A percentile compares a stretch with the other conserved stretches of the same genome.
phyloP scores from a whole-genome alignment of 2,797 vertebrate species.

The Sebastes goodei region DNA sequence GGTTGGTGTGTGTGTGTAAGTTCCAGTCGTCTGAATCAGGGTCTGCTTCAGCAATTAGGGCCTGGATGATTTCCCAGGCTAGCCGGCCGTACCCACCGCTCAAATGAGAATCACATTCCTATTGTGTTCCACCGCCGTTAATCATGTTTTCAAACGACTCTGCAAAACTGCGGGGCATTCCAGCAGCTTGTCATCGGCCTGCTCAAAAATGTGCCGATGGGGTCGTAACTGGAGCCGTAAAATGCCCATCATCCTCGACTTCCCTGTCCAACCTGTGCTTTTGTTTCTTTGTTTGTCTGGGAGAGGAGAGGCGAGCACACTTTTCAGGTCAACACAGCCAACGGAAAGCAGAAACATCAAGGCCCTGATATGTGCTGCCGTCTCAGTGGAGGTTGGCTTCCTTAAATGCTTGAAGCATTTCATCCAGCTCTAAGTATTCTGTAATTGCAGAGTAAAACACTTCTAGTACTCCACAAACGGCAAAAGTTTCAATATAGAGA shows the following conservation, averaged over 20 bases:
- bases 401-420: constrained; percentile 3
- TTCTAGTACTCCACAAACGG: not conserved
- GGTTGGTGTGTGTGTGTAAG: constrained; percentile 9
- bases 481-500: constrained; percentile 3
- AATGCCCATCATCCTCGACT: constrained; percentile 58
- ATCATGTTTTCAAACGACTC: constrained; percentile 79
- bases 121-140: constrained; percentile 76
- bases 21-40: constrained; percentile 68
- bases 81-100: constrained; percentile 65
- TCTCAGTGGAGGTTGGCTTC: not conserved
- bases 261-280: constrained; percentile 58
- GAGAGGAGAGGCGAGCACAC: constrained; percentile 15
- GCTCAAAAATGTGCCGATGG: constrained; percentile 72
- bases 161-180: constrained; percentile 61
- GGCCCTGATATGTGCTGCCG: not conserved
- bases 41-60: constrained; percentile 80
- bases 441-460: constrained; percentile 1
- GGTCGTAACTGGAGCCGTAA: constrained; percentile 72
- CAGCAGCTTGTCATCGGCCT: constrained; percentile 73
- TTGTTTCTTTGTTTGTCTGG: constrained; percentile 24
- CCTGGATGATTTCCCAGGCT: constrained; percentile 79
- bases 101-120: constrained; percentile 79
- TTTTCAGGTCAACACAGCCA: constrained; percentile 1
- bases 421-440: not conserved
- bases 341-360: constrained; percentile 8